Percentiles rank a stretch among this genome's conserved stretches.
Evolutionary conservation across 30 jellyfish, hydroid and myxozoan species (phyloP).

Genomic region (Morbakka virulenta): DNA sequence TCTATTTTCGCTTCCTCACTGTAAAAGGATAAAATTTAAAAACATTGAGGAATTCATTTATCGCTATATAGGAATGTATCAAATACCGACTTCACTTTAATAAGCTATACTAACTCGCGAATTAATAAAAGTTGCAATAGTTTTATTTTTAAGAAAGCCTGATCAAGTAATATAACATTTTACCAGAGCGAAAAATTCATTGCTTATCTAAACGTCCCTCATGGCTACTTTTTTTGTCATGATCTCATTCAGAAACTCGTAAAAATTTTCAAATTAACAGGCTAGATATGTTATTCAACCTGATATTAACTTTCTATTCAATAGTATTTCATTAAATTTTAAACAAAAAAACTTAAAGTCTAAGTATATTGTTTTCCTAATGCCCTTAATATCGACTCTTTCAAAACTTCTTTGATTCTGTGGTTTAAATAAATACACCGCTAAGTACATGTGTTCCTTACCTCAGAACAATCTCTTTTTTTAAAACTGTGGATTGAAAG

Average conservation of each 20-base stretch:
- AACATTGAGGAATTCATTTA: too few species aligned
- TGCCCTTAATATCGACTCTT: neutral
- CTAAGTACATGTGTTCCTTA: neutral
- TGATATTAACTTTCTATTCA: neutral
- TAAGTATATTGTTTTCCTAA: neutral
- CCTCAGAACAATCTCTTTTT: neutral
- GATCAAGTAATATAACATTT: too few species aligned
- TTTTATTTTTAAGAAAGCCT: too few species aligned
- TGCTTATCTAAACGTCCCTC: too few species aligned
- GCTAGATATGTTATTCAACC: neutral
- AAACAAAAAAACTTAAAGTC: neutral
- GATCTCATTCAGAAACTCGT: neutral
- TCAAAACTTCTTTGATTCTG: neutral
- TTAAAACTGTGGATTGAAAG: neutral
- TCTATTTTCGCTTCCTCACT: too few species aligned
- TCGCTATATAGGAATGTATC: too few species aligned
- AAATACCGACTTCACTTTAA: too few species aligned
- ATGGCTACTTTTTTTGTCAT: too few species aligned
- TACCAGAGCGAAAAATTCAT: too few species aligned
- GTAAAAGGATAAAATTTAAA: too few species aligned
- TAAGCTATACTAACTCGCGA: too few species aligned
- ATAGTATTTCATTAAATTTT: neutral
- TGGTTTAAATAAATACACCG: neutral
- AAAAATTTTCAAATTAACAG: neutral
- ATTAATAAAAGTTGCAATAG: too few species aligned